Evolutionary conservation across 2,113 vertebrate genomes (phyloP), one percentile per base, ranked within the genome.

Genomic region (Paramisgurnus dabryanus): DNA sequence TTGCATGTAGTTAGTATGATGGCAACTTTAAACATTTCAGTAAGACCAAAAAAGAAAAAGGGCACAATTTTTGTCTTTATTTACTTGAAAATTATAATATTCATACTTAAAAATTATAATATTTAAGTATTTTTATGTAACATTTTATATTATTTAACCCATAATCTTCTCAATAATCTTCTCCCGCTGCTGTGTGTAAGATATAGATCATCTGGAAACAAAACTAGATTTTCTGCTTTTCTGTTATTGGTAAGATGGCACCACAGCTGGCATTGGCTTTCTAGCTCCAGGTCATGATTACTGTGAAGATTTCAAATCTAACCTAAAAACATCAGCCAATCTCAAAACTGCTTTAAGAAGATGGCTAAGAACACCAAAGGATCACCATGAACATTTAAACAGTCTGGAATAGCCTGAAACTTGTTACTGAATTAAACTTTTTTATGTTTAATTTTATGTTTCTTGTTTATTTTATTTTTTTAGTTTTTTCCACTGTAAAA

Each of bases 221-320:
- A 78, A 82, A 67, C 49, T 72, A 49, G 68, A 73, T 82, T 65
- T 77, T 72, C 76, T 57, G 49, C 68, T 74, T 53, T 78, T 78
- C 58, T 67, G 53, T 63, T 79, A 64, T 60, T 78, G 68, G 81
- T 73, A 72, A 82, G 61, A 73, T 73, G 81, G 76, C 81, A 78
- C 67, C 41, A 27, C 9, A 73, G 76, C 68, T 17, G 55, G 75
- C 61, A 53, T 79, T 60, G 76, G 81, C 67, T 78, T 82, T 69
- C 76, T 39, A 58, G 76, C 76, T 76, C 45, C 53, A 49, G 81
- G 70, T 73, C 69, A 71, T 50, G 81, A 68, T 67, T 74, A 78
- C 76, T 74, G 64, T 74, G 79, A 79, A 77, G 68, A 78, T 82
- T 82, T 82, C 53, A 82, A 43, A 50, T 74, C 50, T 18, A 75